A percentile compares a stretch with the other conserved stretches of the same genome.
These are phyloP conservation scores for Aporophyla lueneburgensis DNA, from an alignment of 2,888 invertebrate genomes.

Conservation along the genomic window DNA sequence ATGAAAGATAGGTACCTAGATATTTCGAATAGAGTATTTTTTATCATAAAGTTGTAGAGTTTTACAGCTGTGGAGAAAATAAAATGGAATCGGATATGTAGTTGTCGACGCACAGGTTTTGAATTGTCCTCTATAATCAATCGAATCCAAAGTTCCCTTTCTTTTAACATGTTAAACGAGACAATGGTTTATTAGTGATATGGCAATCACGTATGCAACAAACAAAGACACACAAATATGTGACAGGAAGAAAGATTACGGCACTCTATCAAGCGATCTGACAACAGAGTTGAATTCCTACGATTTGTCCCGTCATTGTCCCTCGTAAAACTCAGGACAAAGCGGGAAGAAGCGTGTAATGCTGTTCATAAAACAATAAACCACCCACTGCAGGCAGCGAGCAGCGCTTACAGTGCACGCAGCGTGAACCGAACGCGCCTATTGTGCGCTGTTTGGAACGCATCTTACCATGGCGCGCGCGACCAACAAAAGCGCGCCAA, in stretches of 20 bases:
- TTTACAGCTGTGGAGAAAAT: not conserved
- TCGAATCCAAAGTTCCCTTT: constrained; percentile 32
- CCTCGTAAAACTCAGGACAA: constrained; percentile 74
- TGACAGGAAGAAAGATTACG: constrained; percentile 85
- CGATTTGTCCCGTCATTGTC: constrained; percentile 83
- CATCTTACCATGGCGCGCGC: constrained; percentile 67
- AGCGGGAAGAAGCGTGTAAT: constrained; percentile 80
- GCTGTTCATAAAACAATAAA: constrained; percentile 86
- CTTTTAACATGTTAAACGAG: constrained; percentile 51
- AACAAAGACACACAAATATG: constrained; percentile 74
- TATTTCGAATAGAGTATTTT: not conserved
- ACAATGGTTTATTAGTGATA: constrained; percentile 69
- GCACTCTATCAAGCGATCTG: constrained; percentile 82
- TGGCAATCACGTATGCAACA: constrained; percentile 68
- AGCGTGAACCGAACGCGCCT: constrained; percentile 63
- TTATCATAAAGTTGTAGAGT: not conserved
- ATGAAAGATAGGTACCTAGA: not conserved
- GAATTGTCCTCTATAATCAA: constrained; percentile 29
- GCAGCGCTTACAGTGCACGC: constrained; percentile 58
- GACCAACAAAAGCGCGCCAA: constrained; percentile 74
- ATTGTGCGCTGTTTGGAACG: constrained; percentile 68
- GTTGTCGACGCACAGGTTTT: constrained; percentile 18
- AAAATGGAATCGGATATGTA: constrained; percentile 10
- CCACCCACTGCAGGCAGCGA: constrained; percentile 79
- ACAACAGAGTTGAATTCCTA: constrained; percentile 82